Evolutionary conservation across 2,888 invertebrate genomes (phyloP), one percentile per base, ranked within the genome.

Genomic region (Trissoscelio sp.): DNA sequence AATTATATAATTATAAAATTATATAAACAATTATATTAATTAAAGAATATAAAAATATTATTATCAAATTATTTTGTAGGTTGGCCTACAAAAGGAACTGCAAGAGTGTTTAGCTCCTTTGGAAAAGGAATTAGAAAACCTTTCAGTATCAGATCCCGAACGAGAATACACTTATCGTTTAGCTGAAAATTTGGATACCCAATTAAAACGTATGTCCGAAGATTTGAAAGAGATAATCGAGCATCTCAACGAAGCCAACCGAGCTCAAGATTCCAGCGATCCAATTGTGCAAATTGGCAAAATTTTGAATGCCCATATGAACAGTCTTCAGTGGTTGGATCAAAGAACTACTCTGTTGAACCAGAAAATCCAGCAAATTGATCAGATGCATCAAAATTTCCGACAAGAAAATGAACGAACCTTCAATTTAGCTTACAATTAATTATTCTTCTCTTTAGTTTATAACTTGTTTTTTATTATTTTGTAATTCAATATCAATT

Each of bases 241-340:
- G 88, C 97, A 98, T 89, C 93, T 98, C 28, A 98, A 98, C 90
- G 96, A 97, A 88, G 95, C 96, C 0, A 97, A 96, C 88, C 94
- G 96, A 86, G 94, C 94, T 44, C 95, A 96, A 87, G 96, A 98
- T 86, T 94, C 94, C 44, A 95, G 95, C 83, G 98, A 98, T 92
- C 98, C 98, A 0, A 95, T 98, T 55, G 95, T 96, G 6, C 98
- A 98, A 92, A 97, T 99, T 84, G 96, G 97, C 0, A 96, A 97
- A 84, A 98, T 99, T 83, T 92, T 99, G 2, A 98, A 98, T 92
- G 97, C 98, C 0, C 99, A 99, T 90, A 98, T 98, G 96, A 97
- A 97, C 53, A 97, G 98, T 0, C 93, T 99, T 89, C 97, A 98
- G 86, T 98, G 98, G 98, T 95, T 99, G 44, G 98, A 98, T 89